Conservation (phyloP, 2,113 vertebrate genomes). For the Tichodroma muraria region DNA sequence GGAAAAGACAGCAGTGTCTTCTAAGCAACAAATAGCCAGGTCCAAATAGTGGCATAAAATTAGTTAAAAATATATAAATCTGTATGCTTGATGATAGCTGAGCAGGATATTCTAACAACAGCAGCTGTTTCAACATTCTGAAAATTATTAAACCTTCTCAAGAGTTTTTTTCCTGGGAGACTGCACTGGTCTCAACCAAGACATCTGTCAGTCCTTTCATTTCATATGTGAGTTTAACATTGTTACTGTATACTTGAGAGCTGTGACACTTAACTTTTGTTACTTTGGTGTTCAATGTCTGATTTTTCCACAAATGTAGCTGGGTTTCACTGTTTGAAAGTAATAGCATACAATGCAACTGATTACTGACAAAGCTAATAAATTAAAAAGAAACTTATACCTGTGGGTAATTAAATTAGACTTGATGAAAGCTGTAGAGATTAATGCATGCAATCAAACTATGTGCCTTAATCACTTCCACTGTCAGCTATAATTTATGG, state of each 20-base stretch:
- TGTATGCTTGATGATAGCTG: background rate
- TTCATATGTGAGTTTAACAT: background rate
- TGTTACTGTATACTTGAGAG: background rate
- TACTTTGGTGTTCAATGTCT: background rate
- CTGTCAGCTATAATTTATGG: slow-evolving; percentile 60
- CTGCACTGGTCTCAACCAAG: background rate
- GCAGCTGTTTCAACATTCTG: background rate
- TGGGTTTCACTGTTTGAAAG: background rate
- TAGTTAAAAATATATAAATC: background rate
- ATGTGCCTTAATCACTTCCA: slow-evolving; percentile 58
- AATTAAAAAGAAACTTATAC: slow-evolving; percentile 54
- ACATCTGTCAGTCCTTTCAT: background rate
- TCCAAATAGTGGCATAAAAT: background rate
- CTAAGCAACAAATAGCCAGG: background rate
- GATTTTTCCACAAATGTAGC: background rate
- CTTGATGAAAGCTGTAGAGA: slow-evolving; percentile 44
- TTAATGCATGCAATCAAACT: slow-evolving; percentile 62
- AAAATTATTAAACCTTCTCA: background rate
- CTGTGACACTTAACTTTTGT: background rate
- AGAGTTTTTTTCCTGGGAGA: background rate
- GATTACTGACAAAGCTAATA: slow-evolving; percentile 56
- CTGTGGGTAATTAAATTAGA: slow-evolving; percentile 60
- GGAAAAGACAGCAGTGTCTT: background rate
- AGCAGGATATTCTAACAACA: background rate
- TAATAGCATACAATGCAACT: background rate